Conservation (phyloP, 2,113 vertebrate species). For the Python bivittatus region DNA sequence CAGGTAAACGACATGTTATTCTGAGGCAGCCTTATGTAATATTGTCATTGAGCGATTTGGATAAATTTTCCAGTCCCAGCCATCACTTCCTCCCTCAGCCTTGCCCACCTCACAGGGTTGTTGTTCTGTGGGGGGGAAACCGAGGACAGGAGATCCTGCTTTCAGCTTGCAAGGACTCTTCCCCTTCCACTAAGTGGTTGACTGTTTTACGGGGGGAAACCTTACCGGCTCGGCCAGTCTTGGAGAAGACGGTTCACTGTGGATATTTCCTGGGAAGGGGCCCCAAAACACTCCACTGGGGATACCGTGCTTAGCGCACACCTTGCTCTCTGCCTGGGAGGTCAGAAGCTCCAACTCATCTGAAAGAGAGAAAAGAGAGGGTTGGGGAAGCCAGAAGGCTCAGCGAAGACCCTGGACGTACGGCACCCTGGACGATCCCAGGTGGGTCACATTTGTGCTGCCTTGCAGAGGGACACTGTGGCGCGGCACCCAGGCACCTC, state of each 20-base stretch:
- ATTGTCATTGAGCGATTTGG: too few species aligned
- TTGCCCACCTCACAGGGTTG: too few species aligned
- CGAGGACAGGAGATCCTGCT: not conserved
- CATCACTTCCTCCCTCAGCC: too few species aligned
- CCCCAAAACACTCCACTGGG: constrained; percentile 83
- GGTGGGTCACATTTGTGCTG: not conserved
- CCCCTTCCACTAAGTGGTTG: not conserved
- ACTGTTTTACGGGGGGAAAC: not conserved
- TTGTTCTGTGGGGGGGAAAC: too few species aligned
- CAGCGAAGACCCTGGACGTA: rapidly evolving
- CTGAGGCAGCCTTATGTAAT: too few species aligned
- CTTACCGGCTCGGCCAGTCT: constrained; percentile 72
- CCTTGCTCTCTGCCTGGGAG: constrained; percentile 63
- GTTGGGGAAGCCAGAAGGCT: not conserved
- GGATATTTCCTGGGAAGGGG: constrained; percentile 82
- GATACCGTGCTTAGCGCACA: constrained; percentile 73
- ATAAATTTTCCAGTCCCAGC: too few species aligned
- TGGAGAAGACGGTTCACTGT: constrained; percentile 59
- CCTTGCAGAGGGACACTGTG: not conserved
- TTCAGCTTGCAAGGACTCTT: not conserved
- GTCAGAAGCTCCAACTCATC: constrained; percentile 77
- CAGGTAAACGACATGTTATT: too few species aligned
- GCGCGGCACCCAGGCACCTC: not conserved
- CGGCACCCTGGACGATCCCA: not conserved
- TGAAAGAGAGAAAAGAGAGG: constrained; percentile 36